Evolutionary conservation across 2,797 vertebrate genomes (phyloP).

Genomic region (Octomys mimax): DNA sequence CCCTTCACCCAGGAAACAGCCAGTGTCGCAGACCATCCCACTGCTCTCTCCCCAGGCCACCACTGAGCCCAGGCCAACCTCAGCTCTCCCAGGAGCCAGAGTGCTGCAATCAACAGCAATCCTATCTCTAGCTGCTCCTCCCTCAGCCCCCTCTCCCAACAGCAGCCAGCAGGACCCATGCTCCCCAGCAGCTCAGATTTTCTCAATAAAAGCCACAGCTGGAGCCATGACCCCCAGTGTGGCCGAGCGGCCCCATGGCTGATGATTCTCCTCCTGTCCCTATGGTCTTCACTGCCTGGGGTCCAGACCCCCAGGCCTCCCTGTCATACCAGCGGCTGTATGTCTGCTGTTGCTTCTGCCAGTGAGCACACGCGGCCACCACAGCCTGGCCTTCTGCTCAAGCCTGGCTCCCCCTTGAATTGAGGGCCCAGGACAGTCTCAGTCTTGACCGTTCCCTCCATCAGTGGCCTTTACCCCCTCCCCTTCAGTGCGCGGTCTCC

Average conservation of each 20-base stretch:
- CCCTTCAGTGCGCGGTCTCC: background rate
- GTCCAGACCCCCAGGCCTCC: background rate
- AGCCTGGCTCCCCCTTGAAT: background rate
- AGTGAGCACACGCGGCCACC: background rate
- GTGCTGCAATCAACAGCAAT: too few species aligned
- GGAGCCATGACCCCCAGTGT: background rate
- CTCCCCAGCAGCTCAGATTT: background rate
- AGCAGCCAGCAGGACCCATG: background rate
- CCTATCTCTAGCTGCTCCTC: background rate
- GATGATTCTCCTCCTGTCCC: too few species aligned
- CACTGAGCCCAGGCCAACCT: background rate
- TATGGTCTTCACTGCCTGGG: background rate
- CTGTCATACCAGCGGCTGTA: background rate
- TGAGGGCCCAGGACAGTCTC: background rate
- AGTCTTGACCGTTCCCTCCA: background rate
- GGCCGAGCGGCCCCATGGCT: fast-evolving
- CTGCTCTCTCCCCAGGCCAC: background rate
- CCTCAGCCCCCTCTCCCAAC: background rate
- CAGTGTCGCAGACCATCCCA: background rate
- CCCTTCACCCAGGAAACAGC: background rate
- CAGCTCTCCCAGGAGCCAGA: background rate
- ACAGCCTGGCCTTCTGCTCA: fast-evolving
- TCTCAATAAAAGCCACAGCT: background rate
- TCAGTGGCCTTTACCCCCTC: background rate
- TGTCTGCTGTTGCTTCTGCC: background rate